phyloP scores from a whole-genome alignment of 1,140 invertebrate species.

The Acromyrmex heyeri region DNA sequence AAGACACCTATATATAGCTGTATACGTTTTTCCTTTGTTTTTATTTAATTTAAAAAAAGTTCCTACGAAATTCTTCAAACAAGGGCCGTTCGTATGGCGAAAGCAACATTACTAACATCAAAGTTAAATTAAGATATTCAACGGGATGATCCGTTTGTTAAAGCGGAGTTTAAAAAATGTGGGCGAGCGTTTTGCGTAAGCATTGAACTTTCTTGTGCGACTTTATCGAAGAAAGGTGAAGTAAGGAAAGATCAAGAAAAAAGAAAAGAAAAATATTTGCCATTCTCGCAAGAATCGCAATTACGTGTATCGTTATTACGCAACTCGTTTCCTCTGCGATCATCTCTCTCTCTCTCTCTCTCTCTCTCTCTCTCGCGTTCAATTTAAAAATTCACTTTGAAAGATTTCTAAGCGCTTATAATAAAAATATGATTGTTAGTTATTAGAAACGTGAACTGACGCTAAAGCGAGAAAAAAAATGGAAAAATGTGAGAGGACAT shows the following conservation, averaged over 20 bases:
- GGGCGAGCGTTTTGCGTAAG: neutral
- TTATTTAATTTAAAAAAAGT: neutral
- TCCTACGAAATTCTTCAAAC: neutral
- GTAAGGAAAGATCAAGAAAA: neutral
- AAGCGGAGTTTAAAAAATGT: neutral
- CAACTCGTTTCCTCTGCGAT: neutral
- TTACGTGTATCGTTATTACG: neutral
- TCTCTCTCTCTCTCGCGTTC: neutral
- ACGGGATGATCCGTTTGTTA: neutral
- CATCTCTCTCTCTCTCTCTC: too few relatives aligned
- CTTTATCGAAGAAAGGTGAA: neutral
- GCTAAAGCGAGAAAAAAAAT: too few relatives aligned
- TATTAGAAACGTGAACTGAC: neutral
- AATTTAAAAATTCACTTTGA: conserved; percentile 6
- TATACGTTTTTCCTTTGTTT: too few relatives aligned
- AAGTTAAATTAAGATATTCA: conserved; percentile 8
- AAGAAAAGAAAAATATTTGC: neutral
- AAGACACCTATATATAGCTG: too few relatives aligned
- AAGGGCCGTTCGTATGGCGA: neutral
- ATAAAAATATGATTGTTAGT: neutral
- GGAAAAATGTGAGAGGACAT: neutral
- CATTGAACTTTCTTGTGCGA: neutral
- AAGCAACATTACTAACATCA: neutral
- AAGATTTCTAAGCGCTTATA: neutral
- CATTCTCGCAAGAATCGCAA: neutral